These are phyloP conservation scores for Eupithecia insigniata DNA, from an alignment of 2,888 invertebrate genomes.

Conservation along the genomic window DNA sequence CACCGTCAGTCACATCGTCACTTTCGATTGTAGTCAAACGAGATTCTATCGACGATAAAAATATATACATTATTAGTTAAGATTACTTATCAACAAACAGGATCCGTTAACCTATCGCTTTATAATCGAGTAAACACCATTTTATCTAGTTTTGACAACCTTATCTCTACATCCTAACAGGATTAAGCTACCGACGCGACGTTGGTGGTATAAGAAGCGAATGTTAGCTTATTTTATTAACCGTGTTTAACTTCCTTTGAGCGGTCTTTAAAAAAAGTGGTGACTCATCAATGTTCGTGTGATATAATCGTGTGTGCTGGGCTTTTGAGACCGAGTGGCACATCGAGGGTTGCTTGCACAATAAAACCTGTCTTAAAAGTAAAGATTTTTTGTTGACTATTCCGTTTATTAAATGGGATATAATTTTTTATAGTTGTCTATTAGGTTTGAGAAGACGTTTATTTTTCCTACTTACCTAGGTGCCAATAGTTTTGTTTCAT, in stretches of 20 bases:
- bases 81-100: not conserved
- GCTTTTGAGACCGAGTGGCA: not conserved
- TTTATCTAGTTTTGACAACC: not conserved
- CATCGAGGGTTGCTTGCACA: not conserved
- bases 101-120: not conserved
- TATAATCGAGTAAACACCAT: not conserved
- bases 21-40: too few relatives aligned
- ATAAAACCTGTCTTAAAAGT: not conserved
- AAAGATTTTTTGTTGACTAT: not conserved
- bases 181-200: constrained; percentile 49
- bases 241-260: constrained; percentile 73
- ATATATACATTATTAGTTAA: too few relatives aligned
- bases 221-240: constrained; percentile 77
- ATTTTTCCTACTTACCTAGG: not conserved
- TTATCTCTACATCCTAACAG: constrained; percentile 52
- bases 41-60: too few relatives aligned
- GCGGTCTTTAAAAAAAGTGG: constrained; percentile 54
- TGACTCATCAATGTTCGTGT: constrained; percentile 29
- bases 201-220: constrained; percentile 68
- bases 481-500: not conserved
- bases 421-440: not conserved
- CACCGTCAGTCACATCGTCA: too few relatives aligned
- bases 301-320: not conserved
- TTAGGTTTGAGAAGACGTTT: not conserved
- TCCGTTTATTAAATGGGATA: not conserved